Percentiles rank a stretch among this genome's conserved stretches.
Conservation (phyloP, 2,113 vertebrate species). For the Gobius niger region DNA sequence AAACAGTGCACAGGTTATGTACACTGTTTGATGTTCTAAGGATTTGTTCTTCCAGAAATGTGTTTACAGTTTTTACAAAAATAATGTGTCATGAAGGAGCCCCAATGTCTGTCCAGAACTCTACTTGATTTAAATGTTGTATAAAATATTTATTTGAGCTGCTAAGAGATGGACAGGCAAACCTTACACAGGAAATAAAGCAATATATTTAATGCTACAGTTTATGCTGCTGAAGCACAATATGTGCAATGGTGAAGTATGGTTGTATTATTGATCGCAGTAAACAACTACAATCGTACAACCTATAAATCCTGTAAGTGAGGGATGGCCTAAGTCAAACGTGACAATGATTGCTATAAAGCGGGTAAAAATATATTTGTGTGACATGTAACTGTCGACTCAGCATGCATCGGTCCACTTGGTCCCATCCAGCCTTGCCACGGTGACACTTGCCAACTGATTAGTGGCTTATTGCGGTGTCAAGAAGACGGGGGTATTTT, state of each 20-base stretch:
- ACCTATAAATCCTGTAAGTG: neutral
- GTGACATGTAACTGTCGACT: slow-evolving; percentile 28
- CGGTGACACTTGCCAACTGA: slow-evolving; percentile 65
- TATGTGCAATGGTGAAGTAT: neutral
- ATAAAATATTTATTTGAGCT: no score
- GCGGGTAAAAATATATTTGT: slow-evolving; percentile 2
- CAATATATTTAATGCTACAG: neutral
- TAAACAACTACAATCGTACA: neutral
- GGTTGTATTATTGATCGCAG: slow-evolving; percentile 1
- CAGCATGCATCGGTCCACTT: slow-evolving; percentile 33
- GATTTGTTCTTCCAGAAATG: no score
- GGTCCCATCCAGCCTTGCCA: slow-evolving; percentile 20
- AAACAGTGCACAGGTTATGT: no score
- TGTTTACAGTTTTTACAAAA: no score
- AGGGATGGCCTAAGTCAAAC: neutral
- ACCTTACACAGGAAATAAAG: no score
- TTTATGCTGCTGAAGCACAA: neutral
- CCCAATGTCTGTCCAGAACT: no score
- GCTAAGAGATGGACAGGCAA: no score
- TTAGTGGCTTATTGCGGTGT: slow-evolving; percentile 64
- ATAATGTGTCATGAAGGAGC: neutral
- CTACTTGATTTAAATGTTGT: no score
- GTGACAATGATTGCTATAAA: slow-evolving; percentile 13
- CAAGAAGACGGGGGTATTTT: slow-evolving; percentile 61
- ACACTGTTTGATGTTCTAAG: no score